Evolutionary conservation across 1,140 invertebrate genomes (phyloP), one percentile per base, ranked within the genome.

Genomic region (Formica selysi): DNA sequence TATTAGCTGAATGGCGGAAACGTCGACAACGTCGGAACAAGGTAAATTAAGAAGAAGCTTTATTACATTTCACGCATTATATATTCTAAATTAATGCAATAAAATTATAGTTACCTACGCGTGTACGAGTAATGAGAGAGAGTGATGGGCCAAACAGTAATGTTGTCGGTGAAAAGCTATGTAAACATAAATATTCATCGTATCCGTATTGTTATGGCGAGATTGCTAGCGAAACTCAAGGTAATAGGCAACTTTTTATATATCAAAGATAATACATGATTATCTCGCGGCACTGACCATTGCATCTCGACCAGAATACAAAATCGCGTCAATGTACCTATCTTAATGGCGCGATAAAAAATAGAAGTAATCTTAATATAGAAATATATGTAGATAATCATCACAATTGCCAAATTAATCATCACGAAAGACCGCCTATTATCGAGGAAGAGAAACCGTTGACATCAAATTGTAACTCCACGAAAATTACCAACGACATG

Each of bases 201-300:
- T 98, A 97, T 95, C 97, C 97, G 3, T 98, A 98, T 94, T 98
- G 97, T 92, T 98, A 98, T 90, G 97, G 97, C 88, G 97, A 97
- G 94, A 97, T 97, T 7, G 96, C 97, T 2, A 96, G 96, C 22
- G 97, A 97, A 81, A 96, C 96, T 76, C 96, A 97, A 92, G 96
- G 94, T 95, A 88, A 86, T 57, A 76, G 64, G 6, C 22, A 19
- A 51, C 4, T 51, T 7, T 62, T 26, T 13, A 29, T 36, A 3
- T 61, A n/a, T 41, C 0, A 3, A 44, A 57, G 10, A 8, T 4
- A 57, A 41, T 36, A 16, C 19, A n/a, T 19, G 10, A 10, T 44
- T 64, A 38, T 41, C 36, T 67, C 19, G 26, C 3, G 3, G 3
- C 13, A 16, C 13, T 41, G 8, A 36, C 2, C 19, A n/a, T 64